Base-by-base conservation (phyloP, 1,140 invertebrate species). In the Nixonia krombeini region DNA sequence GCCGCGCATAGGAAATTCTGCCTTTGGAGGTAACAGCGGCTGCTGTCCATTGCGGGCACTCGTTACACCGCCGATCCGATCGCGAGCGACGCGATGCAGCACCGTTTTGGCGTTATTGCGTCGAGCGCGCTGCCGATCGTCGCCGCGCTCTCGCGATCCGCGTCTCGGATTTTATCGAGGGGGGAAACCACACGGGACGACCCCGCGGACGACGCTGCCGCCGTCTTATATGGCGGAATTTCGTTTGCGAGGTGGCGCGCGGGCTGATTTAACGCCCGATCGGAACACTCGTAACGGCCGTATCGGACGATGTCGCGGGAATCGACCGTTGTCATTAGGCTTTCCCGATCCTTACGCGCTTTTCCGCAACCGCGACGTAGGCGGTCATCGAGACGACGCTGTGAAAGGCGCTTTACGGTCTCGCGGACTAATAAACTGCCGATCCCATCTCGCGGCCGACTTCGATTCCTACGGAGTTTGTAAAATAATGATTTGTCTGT, bases 21-120 rank as follows among this genome's bases (percentile, higher is more conserved):
- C 56, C 74, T 79, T 76, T 77, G 77, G 74, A 73, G 62, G 70
- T 79, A 76, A 78, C 77, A 74, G 75, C 65, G 72, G 51, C 42
- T 68, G 51, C 50, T 68, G 58, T 75, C 69, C 69, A 75, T 70
- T 70, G 53, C 62, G 56, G 62, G 58, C 21, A 25, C 72, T 74
- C 72, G 70, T 79, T 74, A 77, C 71, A 68, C 67, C 65, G 70
- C 57, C 68, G 65, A 31, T 31, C 29, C 8, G 12, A 31, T 73
- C 59, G 71, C 67, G 55, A 70, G 70, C 70, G 64, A 23, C 7
- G 5, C 21, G 15, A 18, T 41, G 55, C 55, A 47, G 9, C 29
- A 44, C 73, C 57, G 31, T 69, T 76, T 75, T 73, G 71, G 73
- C 71, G 59, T 76, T 76, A 75, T 79, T 78, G 73, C 67, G 9